These are phyloP conservation scores for Heliornis fulica DNA, from an alignment of 2,113 vertebrate genomes.

Conservation along the genomic window DNA sequence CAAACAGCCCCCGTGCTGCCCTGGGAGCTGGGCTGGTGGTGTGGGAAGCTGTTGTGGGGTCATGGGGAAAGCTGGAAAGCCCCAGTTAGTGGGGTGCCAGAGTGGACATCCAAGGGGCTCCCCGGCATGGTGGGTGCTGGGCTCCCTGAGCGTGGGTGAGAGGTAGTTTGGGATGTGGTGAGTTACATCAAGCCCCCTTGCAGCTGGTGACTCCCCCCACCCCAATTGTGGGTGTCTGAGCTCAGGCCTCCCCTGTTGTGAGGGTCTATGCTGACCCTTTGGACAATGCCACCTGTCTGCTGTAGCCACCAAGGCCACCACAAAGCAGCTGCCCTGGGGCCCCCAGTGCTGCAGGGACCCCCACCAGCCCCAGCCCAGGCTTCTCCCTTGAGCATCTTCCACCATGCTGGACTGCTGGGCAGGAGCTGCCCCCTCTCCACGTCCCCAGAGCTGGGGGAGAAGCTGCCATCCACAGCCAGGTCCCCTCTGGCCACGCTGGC, in stretches of 20 bases:
- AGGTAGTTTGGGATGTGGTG: not conserved
- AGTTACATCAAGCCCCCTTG: not conserved
- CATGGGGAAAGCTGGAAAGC: not conserved
- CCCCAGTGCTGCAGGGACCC: not conserved
- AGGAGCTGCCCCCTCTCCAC: not conserved
- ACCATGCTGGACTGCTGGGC: accelerated
- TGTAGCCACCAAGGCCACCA: not conserved
- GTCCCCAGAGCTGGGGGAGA: not conserved
- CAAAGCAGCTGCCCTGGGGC: not conserved
- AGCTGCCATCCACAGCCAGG: not conserved
- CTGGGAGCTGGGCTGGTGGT: accelerated
- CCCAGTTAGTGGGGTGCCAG: not conserved
- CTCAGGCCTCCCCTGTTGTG: accelerated
- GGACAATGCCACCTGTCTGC: accelerated
- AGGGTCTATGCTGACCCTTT: not conserved
- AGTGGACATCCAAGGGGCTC: not conserved
- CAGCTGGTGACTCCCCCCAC: not conserved
- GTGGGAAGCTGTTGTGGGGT: not conserved
- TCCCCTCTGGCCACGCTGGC: accelerated
- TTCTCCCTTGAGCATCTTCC: not conserved
- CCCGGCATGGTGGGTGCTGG: not conserved
- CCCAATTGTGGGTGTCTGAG: not conserved
- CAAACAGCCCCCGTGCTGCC: accelerated
- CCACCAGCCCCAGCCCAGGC: not conserved
- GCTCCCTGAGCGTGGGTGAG: accelerated